Evolutionary conservation across 2,888 invertebrate species (phyloP), one percentile per base, ranked within the genome.

Genomic region (Oscheius sp.): DNA sequence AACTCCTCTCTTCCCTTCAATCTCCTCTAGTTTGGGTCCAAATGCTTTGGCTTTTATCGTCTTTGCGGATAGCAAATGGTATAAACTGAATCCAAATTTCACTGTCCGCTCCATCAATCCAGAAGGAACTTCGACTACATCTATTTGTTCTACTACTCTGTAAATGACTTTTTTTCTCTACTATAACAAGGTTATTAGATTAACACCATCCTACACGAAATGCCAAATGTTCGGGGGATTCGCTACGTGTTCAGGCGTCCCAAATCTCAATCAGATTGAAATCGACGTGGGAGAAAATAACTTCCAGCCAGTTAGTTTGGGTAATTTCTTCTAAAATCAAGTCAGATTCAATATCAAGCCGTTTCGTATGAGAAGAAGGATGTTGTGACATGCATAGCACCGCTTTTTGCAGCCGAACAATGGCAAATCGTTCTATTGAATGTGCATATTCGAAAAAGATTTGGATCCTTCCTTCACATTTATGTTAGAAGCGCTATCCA

Each of bases 311-410:
- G 48, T 48, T 6, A 23, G 23, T 25, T n/a, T n/a, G n/a, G n/a
- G n/a, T 23, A 5, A 20, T n/a, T n/a, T n/a, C n/a, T n/a, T n/a
- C n/a, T n/a, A n/a, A n/a, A n/a, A n/a, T n/a, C n/a, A n/a, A n/a
- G n/a, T 52, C 72, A 78, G 78, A 73, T 78, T 8, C 78, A 76
- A 15, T 74, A 74, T 17, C 25, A 55, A 68, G 5, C 27, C 10
- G 34, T 55, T 1, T 45, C 53, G 1, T 42, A 50, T 0, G 69
- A 69, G 10, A 58, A 66, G 27, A 74, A 74, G n/a, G 42, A 66
- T 1, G 78, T 78, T 25, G 73, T 78, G 8, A 73, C 72, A 61
- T 78, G 78, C 39, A 73, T 78, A 33, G 69, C 78, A 1, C 78
- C 78, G 0, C 63, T 78, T 0, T 78, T 78, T 55, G 76, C 78